phyloP scores from a whole-genome alignment of 1,140 invertebrate species.

The Hypsibius dujardini region DNA sequence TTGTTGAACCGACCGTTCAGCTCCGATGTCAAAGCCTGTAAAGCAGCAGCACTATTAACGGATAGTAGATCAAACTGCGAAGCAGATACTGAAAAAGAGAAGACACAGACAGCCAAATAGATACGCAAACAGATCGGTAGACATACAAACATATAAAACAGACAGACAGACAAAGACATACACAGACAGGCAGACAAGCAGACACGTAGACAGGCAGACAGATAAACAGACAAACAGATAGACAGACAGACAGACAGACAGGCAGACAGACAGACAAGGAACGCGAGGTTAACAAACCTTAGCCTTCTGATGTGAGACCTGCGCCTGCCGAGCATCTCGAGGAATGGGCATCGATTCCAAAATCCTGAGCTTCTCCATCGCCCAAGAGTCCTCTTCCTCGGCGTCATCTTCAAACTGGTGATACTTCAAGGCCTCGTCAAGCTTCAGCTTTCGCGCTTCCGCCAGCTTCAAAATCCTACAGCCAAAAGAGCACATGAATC shows the following conservation, averaged over 20 bases:
- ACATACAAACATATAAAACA: too few relatives aligned
- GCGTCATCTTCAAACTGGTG: conserved; percentile 84
- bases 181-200: too few relatives aligned
- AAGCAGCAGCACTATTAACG: conserved; percentile 12
- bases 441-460: conserved; percentile 52
- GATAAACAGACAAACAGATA: too few relatives aligned
- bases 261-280: too few relatives aligned
- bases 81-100: too few relatives aligned
- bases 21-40: conserved; percentile 59
- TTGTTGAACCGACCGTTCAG: conserved; percentile 63
- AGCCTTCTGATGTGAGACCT: not conserved
- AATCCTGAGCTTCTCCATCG: conserved; percentile 75
- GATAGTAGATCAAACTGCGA: too few relatives aligned
- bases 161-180: too few relatives aligned
- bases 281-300: not conserved
- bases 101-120: too few relatives aligned
- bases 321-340: conserved; percentile 2
- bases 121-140: too few relatives aligned
- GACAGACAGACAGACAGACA: too few relatives aligned
- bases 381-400: conserved; percentile 78
- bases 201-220: too few relatives aligned
- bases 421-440: conserved; percentile 78
- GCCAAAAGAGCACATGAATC: not conserved
- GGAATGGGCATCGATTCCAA: not conserved
- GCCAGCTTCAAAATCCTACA: conserved; percentile 35